A percentile compares a stretch with the other conserved stretches of the same genome.
Conservation (phyloP, 2,797 vertebrate genomes). For the Tadarida brasiliensis region DNA sequence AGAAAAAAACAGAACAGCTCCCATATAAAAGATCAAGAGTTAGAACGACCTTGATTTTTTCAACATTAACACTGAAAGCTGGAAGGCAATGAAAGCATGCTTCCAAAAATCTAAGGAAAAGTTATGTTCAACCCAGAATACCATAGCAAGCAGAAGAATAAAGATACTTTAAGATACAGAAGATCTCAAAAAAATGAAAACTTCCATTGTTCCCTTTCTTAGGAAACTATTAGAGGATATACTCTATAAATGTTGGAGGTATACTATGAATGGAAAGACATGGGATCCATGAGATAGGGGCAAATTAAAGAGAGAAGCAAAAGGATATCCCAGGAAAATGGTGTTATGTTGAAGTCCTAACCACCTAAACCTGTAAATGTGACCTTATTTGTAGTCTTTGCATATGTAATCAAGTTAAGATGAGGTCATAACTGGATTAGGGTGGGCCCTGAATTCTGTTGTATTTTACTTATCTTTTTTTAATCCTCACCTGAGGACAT, state of each 20-base stretch:
- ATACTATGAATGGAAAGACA: neutral
- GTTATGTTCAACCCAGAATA: neutral
- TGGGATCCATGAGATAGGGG: neutral
- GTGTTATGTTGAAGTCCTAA: neutral
- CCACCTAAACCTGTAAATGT: neutral
- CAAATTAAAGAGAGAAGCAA: neutral
- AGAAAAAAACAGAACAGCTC: neutral
- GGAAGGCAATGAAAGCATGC: neutral
- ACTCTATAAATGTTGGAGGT: neutral
- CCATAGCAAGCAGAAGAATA: neutral
- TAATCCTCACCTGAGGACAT: too few species aligned
- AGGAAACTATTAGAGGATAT: neutral
- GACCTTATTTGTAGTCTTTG: neutral
- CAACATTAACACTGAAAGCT: neutral
- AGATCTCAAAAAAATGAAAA: neutral
- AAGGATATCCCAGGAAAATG: neutral
- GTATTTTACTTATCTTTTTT: too few species aligned
- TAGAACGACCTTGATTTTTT: neutral
- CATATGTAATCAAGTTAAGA: neutral
- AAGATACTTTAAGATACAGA: neutral
- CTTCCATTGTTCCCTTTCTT: neutral
- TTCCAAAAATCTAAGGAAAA: conserved; percentile 21
- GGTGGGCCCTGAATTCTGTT: neutral
- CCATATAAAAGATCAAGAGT: neutral
- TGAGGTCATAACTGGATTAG: neutral